Base-by-base conservation (phyloP, 1,140 invertebrate species). In the Nephotettix cincticeps region DNA sequence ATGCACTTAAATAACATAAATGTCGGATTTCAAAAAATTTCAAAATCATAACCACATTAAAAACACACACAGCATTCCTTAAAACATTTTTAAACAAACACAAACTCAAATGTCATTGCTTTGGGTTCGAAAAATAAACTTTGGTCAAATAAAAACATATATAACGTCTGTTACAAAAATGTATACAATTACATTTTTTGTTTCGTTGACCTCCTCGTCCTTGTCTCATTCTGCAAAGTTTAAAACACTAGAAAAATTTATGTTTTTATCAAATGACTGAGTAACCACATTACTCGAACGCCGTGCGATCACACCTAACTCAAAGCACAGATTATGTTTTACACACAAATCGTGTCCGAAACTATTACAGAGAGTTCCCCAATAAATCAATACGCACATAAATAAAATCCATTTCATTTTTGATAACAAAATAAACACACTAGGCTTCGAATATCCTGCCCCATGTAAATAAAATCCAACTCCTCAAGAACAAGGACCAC, bases 171-270 rank as follows among this genome's bases (percentile, higher is more conserved):
- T 61, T 70, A 61, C 36, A n/a, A 56, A 43, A 32, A 56, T 63
- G 25, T 64, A 64, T 70, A 75, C 69, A 78, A 75, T 83, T 83
- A 84, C 83, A 84, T 82, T 82, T 83, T 78, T 82, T 80, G 79
- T 81, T 84, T 76, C 82, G 79, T 77, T 81, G 80, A 66, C 80
- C 80, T 76, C 80, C 82, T 69, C 83, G 82, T 78, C 82, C 83
- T 79, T 83, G 83, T 80, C 82, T 83, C 83, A 84, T 84, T 73
- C 78, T 81, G 78, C 74, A 75, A 79, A 75, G 75, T 75, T 78
- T 74, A 76, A 74, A 77, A 74, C 76, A 77, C 75, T 74, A 66
- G 71, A 78, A 75, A 73, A 72, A 74, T 71, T 71, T 75, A 74
- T 73, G 76, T 79, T 78, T 77, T 76, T 77, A 71, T 76, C 71